Base-by-base conservation (phyloP, 2,888 invertebrate species). In the Ennomos erosarius region DNA sequence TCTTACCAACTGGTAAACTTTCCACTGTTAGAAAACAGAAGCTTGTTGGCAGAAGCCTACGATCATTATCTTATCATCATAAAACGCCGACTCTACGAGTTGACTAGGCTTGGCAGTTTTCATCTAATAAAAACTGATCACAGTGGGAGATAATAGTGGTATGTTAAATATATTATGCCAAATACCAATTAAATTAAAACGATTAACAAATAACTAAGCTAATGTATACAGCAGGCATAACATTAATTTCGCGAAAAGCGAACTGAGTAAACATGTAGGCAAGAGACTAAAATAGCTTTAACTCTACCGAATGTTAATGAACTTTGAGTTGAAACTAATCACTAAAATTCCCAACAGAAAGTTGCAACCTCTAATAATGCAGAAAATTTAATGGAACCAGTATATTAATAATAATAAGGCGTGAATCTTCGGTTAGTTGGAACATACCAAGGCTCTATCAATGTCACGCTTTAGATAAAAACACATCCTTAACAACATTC, bases 401-500 rank as follows among this genome's bases (percentile, higher is more conserved):
- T 43, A 34, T 34, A 10, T 8, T 35, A 48, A 16, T 35, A 39
- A 3, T 26, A 26, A 26, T 34, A 39, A 33, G 39, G 8, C 10
- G 11, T 48, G 36, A 45, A 39, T 38, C 45, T 45, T 37, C 13
- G 13, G 13, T 40, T 16, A 45, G 34, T 36, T 36, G 43, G 38
- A 51, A 10, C 40, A 59, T 38, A 62, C 50, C 50, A 64, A 62
- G 64, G 66, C 48, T 46, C 13, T 54, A 48, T 54, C 60, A 62
- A 62, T 64, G 62, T 54, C 64, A 52, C 51, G 46, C 40, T 61
- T 58, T 38, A 60, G 36, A 62, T 54, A 67, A 56, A 61, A 61
- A 58, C 47, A 62, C 54, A 62, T 66, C 55, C 62, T 62, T 45
- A 53, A 59, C 52, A 33, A 59, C 57, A 67, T 62, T 59, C 62